phyloP scores from a whole-genome alignment of 2,113 vertebrate species.

The Ovis aries region ARS-UI_Ramb_v3.0 NC_056054.1:34322001-34322500 shows the following conservation, averaged over 20 bases:
- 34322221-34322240: neutral
- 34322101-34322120: neutral
- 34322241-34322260: neutral
- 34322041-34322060: neutral
- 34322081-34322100: neutral
- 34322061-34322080: neutral
- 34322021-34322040: neutral
- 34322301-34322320: neutral
- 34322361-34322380: neutral
- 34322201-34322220: neutral
- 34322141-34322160: neutral
- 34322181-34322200: neutral
- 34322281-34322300: neutral
- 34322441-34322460: neutral
- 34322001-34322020: neutral
- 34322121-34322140: neutral
- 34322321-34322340: neutral
- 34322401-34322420: neutral
- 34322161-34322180: neutral
- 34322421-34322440: neutral
- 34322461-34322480: conserved; percentile 14
- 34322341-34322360: neutral
- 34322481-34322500: neutral
- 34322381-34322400: neutral
- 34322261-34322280: neutral